Conservation (phyloP, 2,113 vertebrate genomes). For the Arenaria interpres region DNA sequence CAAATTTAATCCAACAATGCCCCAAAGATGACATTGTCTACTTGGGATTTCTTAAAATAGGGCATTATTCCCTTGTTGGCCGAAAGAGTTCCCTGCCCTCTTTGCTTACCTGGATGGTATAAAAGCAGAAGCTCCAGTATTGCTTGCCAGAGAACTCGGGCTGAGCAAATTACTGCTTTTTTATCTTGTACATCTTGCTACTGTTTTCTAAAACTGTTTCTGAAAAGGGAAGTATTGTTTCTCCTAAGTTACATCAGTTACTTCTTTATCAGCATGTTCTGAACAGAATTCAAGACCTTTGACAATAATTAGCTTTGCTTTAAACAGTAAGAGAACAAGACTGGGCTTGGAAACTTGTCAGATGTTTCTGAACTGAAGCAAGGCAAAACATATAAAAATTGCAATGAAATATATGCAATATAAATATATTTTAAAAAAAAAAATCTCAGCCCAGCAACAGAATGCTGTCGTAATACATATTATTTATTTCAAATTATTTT, state of each 20-base stretch:
- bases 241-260: neutral
- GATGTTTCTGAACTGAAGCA: neutral
- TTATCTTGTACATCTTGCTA: neutral
- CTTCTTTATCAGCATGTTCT: neutral
- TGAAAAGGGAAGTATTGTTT: neutral
- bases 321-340: neutral
- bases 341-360: neutral
- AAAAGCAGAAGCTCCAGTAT: neutral
- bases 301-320: neutral
- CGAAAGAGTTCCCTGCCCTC: neutral
- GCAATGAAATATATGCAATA: neutral
- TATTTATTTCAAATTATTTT: neutral
- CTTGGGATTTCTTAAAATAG: neutral
- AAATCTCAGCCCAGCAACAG: neutral
- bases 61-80: neutral
- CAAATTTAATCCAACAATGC: neutral
- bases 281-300: neutral
- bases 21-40: neutral
- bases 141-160: neutral
- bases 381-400: neutral
- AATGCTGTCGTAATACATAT: neutral
- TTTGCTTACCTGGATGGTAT: neutral
- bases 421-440: neutral
- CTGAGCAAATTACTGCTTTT: neutral
- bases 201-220: neutral